Percentiles rank a stretch among this genome's conserved stretches.
Conservation (phyloP, 2,113 vertebrate genomes). For the Chaetura pelagica region DNA sequence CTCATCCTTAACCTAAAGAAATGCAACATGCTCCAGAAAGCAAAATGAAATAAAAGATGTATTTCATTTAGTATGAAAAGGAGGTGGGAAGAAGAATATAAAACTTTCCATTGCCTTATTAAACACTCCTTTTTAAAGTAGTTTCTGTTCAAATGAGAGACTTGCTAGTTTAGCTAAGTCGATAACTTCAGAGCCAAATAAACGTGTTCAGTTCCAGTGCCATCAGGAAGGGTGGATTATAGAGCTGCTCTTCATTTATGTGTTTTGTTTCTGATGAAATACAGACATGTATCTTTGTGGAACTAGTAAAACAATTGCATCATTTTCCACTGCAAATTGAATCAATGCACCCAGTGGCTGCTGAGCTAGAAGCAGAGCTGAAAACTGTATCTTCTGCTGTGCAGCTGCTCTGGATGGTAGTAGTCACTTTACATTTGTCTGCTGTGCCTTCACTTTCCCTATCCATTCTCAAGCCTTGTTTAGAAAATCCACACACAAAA, state of each 20-base stretch:
- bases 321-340: slow-evolving; percentile 61
- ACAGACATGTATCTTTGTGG: slow-evolving; percentile 54
- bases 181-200: slow-evolving; percentile 47
- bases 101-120: slow-evolving; percentile 28
- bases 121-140: slow-evolving; percentile 18
- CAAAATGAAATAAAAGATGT: background rate
- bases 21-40: background rate
- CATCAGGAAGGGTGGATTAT: slow-evolving; percentile 48
- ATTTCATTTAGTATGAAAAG: background rate
- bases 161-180: background rate
- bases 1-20: slow-evolving; percentile 2
- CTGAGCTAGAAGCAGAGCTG: background rate
- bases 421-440: background rate
- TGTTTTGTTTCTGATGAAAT: slow-evolving; percentile 66
- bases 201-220: slow-evolving; percentile 40
- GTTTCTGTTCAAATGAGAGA: slow-evolving; percentile 12
- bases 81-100: background rate
- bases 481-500: background rate
- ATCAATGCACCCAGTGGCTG: slow-evolving; percentile 24
- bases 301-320: slow-evolving; percentile 59
- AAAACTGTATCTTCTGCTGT: background rate
- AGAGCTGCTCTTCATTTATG: slow-evolving; percentile 47
- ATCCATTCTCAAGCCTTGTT: background rate
- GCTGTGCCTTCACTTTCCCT: background rate
- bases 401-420: background rate